Percentiles rank a stretch among this genome's conserved stretches.
These are phyloP conservation scores for Tribolium castaneum DNA, from an alignment of 1,140 invertebrate genomes.

Conservation along the genomic window DNA sequence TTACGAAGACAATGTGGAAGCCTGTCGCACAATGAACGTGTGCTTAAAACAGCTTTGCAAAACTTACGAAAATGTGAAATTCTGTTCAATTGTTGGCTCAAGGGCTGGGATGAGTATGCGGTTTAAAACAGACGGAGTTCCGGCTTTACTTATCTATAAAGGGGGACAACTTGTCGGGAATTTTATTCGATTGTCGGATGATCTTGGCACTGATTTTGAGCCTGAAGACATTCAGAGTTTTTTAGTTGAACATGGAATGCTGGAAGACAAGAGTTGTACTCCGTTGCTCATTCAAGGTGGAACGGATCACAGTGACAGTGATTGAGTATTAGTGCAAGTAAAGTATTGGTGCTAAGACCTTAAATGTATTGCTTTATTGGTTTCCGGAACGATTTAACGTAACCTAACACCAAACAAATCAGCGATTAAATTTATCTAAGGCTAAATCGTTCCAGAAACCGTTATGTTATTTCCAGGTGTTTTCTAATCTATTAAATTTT, in stretches of 20 bases:
- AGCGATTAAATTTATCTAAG: no score
- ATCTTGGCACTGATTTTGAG: slow-evolving; percentile 92
- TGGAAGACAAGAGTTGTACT: slow-evolving; percentile 73
- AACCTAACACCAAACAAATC: no score
- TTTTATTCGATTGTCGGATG: slow-evolving; percentile 88
- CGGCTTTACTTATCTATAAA: slow-evolving; percentile 93
- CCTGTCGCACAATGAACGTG: slow-evolving; percentile 88
- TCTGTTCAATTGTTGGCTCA: slow-evolving; percentile 86
- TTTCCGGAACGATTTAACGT: no score
- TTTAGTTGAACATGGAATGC: slow-evolving; percentile 85
- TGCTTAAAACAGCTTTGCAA: slow-evolving; percentile 82
- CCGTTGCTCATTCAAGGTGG: slow-evolving; percentile 56
- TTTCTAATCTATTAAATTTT: no score
- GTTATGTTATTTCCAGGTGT: no score
- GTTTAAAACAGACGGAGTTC: slow-evolving; percentile 89
- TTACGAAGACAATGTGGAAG: slow-evolving; percentile 79
- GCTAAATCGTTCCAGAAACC: no score
- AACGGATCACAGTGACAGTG: slow-evolving; percentile 53
- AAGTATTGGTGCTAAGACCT: no score
- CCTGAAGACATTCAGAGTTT: slow-evolving; percentile 90
- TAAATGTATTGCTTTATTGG: no score
- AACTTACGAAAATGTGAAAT: slow-evolving; percentile 90
- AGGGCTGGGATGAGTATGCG: slow-evolving; percentile 80
- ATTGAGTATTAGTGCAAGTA: slow-evolving; percentile 35
- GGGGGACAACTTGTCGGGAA: slow-evolving; percentile 91